A percentile compares a stretch with the other conserved stretches of the same genome.
Evolutionary conservation across 2,797 vertebrate species (phyloP).

Genomic region (Glyptemys insculpta): DNA sequence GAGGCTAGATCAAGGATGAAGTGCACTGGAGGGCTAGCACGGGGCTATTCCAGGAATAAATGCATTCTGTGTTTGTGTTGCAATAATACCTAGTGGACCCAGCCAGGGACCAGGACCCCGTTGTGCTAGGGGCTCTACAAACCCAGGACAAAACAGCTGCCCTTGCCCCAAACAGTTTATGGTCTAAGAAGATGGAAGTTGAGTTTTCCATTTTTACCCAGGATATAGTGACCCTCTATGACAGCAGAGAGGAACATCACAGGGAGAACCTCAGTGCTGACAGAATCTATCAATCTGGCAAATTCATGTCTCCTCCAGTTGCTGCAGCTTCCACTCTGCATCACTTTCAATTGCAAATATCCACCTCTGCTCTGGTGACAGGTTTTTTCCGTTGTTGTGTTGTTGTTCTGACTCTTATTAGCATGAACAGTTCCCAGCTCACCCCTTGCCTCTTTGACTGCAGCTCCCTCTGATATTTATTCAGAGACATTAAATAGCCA

Average conservation of each 20-base stretch:
- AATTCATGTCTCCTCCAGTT: background rate
- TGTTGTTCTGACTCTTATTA: background rate
- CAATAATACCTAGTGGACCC: background rate
- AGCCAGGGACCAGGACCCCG: background rate
- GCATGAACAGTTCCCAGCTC: background rate
- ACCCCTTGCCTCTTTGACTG: background rate
- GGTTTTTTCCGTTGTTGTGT: background rate
- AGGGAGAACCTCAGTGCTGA: background rate
- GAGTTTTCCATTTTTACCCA: background rate
- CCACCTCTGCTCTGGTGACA: background rate
- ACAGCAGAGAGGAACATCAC: background rate
- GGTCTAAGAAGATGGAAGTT: background rate
- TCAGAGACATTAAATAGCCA: constrained; percentile 52
- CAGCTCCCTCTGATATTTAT: constrained; percentile 44
- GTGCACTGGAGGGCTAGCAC: background rate
- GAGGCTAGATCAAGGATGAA: background rate
- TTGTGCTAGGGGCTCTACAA: background rate
- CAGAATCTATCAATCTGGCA: background rate
- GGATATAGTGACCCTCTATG: background rate
- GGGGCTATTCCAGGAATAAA: background rate
- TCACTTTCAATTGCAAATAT: background rate
- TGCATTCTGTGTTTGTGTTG: background rate
- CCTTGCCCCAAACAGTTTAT: constrained; percentile 11
- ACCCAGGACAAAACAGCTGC: background rate
- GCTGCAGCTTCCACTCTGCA: background rate